These are phyloP conservation scores for Neolamprologus fasciatus DNA, from an alignment of 2,113 vertebrate species.

Conservation along the genomic window DNA sequence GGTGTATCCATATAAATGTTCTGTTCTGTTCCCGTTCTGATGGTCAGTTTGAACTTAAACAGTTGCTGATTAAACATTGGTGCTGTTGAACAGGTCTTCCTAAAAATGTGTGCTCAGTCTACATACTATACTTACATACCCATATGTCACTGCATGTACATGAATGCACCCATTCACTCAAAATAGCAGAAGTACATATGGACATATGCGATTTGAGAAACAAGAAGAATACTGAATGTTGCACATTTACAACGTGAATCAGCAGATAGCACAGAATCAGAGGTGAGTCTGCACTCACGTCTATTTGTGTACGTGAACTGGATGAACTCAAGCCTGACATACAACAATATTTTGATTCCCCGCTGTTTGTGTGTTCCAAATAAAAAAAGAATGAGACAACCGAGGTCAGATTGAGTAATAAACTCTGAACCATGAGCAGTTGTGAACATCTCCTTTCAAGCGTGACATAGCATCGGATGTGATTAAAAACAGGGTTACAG, in stretches of 20 bases:
- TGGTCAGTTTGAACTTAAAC: background rate
- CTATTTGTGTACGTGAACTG: background rate
- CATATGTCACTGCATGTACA: background rate
- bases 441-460: background rate
- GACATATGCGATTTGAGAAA: background rate
- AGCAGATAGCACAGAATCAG: background rate
- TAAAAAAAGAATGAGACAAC: background rate
- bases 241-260: background rate
- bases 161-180: background rate
- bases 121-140: background rate
- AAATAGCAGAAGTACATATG: background rate
- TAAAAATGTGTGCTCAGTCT: background rate
- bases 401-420: background rate
- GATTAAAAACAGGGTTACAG: background rate
- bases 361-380: background rate
- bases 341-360: conserved; percentile 6
- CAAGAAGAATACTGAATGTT: background rate
- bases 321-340: background rate
- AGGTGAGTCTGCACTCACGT: background rate
- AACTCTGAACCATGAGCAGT: background rate
- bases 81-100: background rate
- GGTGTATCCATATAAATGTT: background rate
- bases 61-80: background rate
- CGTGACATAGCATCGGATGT: background rate
- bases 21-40: background rate